A percentile compares a stretch with the other conserved stretches of the same genome.
phyloP scores from a whole-genome alignment of 2,797 vertebrate species.

The Gymnocypris eckloni region DNA sequence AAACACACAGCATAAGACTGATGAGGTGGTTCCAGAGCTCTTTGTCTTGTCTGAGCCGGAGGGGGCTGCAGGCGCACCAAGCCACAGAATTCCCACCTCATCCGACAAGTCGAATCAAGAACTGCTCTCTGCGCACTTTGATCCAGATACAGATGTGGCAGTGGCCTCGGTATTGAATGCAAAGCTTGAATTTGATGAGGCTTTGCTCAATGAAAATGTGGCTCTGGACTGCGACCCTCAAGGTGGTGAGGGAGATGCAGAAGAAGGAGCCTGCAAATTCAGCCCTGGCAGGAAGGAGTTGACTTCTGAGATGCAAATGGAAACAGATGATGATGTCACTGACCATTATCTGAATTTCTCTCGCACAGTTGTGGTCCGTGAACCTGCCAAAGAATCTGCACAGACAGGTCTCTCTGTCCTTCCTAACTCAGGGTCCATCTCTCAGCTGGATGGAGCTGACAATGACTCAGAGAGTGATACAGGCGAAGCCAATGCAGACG shows the following conservation, averaged over 20 bases:
- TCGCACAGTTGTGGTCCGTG: constrained; percentile 80
- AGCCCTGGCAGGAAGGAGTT: constrained; percentile 39
- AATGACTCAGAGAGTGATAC: constrained; percentile 86
- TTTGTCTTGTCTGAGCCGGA: constrained; percentile 77
- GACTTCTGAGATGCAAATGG: constrained; percentile 28
- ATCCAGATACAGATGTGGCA: constrained; percentile 80
- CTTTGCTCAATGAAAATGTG: constrained; percentile 81
- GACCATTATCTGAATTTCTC: constrained; percentile 80
- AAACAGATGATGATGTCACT: constrained; percentile 73
- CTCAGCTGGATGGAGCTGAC: constrained; percentile 89
- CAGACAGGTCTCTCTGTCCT: constrained; percentile 54
- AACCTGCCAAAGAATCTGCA: constrained; percentile 67
- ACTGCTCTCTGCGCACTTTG: constrained; percentile 76
- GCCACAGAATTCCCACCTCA: constrained; percentile 71
- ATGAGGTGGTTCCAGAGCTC: constrained; percentile 78
- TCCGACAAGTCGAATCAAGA: constrained; percentile 75
- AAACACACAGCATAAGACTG: constrained; percentile 72
- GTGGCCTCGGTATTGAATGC: constrained; percentile 83
- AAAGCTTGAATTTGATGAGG: constrained; percentile 87
- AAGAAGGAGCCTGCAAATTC: constrained; percentile 45
- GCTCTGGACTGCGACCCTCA: constrained; percentile 71
- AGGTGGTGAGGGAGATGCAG: constrained; percentile 59
- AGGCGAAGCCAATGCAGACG: constrained; percentile 65
- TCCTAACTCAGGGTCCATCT: constrained; percentile 75
- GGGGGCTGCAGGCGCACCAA: constrained; percentile 72